These are phyloP conservation scores for Agonum fuliginosum DNA, from an alignment of 2,888 invertebrate species.

Conservation along the genomic window DNA sequence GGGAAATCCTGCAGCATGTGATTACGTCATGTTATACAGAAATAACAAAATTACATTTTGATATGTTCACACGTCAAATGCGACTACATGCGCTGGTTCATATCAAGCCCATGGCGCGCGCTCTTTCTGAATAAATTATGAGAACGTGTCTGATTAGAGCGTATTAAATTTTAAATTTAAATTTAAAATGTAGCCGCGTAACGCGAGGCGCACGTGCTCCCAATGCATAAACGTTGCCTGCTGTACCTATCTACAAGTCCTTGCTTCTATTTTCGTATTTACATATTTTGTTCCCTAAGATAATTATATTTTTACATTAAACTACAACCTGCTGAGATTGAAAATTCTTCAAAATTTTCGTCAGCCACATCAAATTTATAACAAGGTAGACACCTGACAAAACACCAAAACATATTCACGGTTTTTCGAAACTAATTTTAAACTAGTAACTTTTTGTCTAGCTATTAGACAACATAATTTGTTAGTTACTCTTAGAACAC, in stretches of 20 bases:
- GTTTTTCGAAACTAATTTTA: too few species aligned
- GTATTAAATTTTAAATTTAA: constrained; percentile 57
- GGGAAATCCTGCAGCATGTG: constrained; percentile 41
- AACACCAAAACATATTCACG: too few species aligned
- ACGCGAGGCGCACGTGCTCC: constrained; percentile 33
- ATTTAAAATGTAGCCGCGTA: constrained; percentile 44
- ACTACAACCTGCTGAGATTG: too few species aligned
- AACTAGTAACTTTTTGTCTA: too few species aligned
- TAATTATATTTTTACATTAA: constrained; percentile 34
- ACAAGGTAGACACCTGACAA: too few species aligned
- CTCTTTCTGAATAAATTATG: constrained; percentile 54
- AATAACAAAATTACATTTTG: constrained; percentile 52
- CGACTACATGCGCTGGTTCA: not conserved
- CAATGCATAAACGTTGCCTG: constrained; percentile 6
- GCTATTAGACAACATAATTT: too few species aligned
- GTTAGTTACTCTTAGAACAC: too few species aligned
- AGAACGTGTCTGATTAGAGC: constrained; percentile 54
- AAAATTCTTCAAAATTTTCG: too few species aligned
- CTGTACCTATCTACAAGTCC: not conserved
- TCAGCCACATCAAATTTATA: too few species aligned
- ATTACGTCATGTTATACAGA: constrained; percentile 7
- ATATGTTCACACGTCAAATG: constrained; percentile 51
- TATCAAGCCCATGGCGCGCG: constrained; percentile 29
- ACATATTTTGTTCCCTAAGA: constrained; percentile 27
- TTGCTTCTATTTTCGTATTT: constrained; percentile 14